A percentile compares a stretch with the other conserved stretches of the same genome.
phyloP scores from a whole-genome alignment of 1,140 invertebrate species.

The Musca domestica region DNA sequence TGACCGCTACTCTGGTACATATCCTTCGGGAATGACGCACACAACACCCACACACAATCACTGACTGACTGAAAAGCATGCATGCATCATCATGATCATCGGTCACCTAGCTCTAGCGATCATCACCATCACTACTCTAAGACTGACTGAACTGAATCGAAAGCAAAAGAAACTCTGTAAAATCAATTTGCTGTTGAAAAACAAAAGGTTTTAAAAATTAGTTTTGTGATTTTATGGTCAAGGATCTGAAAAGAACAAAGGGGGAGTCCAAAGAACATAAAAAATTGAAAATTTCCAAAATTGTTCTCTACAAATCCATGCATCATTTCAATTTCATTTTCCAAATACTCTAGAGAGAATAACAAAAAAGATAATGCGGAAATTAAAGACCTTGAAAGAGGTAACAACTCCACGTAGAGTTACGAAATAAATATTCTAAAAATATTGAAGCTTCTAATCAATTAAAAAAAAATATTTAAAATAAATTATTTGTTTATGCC shows the following conservation, averaged over 20 bases:
- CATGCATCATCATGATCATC: no score
- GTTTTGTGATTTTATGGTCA: not conserved
- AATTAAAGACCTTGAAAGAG: not conserved
- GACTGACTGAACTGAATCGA: not conserved
- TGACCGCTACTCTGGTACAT: no score
- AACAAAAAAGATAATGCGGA: not conserved
- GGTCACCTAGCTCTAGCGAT: no score
- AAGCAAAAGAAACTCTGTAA: not conserved
- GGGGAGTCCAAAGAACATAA: not conserved
- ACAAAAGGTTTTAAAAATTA: not conserved
- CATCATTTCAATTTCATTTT: not conserved
- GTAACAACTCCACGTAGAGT: not conserved
- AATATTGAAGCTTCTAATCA: not conserved
- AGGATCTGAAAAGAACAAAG: constrained; percentile 2
- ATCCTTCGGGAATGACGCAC: no score
- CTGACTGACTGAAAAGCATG: no score
- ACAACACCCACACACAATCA: no score
- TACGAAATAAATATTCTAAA: not conserved
- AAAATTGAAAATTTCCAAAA: not conserved
- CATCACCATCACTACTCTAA: no score
- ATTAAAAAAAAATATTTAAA: not conserved
- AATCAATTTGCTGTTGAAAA: constrained; percentile 7
- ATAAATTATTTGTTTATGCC: not conserved
- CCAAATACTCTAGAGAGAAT: not conserved
- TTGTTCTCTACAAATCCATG: constrained; percentile 15